Conservation (phyloP, 2,888 invertebrate species). For the Stramonita haemastoma region DNA sequence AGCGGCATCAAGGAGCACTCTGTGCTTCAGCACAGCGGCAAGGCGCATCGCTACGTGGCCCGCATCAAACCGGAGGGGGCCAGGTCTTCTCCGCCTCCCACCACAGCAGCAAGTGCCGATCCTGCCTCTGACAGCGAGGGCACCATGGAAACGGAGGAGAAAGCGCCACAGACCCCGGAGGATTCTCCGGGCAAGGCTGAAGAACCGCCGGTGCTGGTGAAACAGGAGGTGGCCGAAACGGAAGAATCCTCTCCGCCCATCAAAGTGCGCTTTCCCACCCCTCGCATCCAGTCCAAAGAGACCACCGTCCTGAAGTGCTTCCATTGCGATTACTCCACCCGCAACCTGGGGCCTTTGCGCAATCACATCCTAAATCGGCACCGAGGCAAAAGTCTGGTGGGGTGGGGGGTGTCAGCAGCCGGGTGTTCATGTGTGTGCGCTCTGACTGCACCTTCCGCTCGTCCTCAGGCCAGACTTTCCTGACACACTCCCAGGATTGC, state of each 20-base stretch:
- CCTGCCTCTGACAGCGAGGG: neutral
- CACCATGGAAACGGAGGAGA: neutral
- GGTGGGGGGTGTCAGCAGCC: slow-evolving; percentile 46
- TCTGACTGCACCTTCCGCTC: slow-evolving; percentile 63
- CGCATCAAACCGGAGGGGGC: slow-evolving; percentile 44
- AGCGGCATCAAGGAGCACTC: slow-evolving; percentile 66
- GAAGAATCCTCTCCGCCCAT: slow-evolving; percentile 42
- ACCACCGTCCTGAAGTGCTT: slow-evolving; percentile 63
- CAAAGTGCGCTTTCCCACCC: slow-evolving; percentile 40
- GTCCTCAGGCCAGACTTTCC: slow-evolving; percentile 58
- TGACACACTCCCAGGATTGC: slow-evolving; percentile 62
- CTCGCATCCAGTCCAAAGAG: slow-evolving; percentile 45
- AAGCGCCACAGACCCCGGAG: neutral
- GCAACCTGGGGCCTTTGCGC: slow-evolving; percentile 45
- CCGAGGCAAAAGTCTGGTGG: slow-evolving; percentile 50
- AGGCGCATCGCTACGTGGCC: slow-evolving; percentile 67
- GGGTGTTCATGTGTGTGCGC: slow-evolving; percentile 66
- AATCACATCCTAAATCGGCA: slow-evolving; percentile 53
- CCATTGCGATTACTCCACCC: slow-evolving; percentile 58
- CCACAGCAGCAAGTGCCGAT: neutral
- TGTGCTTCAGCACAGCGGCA: slow-evolving; percentile 60
- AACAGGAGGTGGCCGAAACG: slow-evolving; percentile 37
- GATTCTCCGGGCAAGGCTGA: neutral
- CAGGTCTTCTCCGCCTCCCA: neutral
- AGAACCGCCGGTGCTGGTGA: slow-evolving; percentile 30